Base-by-base conservation (phyloP, 2,888 invertebrate species). In the Crocallis elinguaria region DNA sequence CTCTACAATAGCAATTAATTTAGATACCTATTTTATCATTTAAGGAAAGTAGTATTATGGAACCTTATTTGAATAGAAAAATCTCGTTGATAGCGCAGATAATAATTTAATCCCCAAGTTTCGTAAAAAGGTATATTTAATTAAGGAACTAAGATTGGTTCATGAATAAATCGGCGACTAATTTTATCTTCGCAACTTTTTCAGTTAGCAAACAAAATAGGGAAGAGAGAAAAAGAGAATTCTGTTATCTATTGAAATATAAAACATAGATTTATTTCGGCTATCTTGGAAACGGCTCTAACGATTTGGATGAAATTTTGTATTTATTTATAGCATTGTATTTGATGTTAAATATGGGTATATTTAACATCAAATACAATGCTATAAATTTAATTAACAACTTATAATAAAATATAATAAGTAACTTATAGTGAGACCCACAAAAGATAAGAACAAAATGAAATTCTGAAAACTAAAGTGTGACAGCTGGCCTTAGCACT, bases 121-220 rank as follows among this genome's bases (percentile, higher is more conserved):
- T 14, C 16, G 12, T 36, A 38, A 37, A 59, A 57, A 42, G 43
- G 14, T 53, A n/a, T 36, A 48, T 30, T 57, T 56, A 52, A 49
- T 57, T 46, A 60, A 45, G 25, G 38, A 55, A 61, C 44, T 50
- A 48, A 60, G 53, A 60, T 50, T 55, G 52, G 30, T 8, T 60
- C 46, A 62, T 60, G 57, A 60, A 62, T 62, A 60, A 59, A 54
- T 38, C 51, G 36, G 7, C 4, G 7, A 21, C 29, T 41, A 46
- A 52, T 30, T 29, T 45, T 32, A 12, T 17, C 32, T 33, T 33
- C 37, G 13, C 13, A 53, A 46, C 39, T 53, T 53, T 52, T 53
- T 46, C 46, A 53, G 29, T 53, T 53, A 46, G 37, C 32, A 37
- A 48, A 45, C 46, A 36, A 45, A 53, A 39, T 32, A 32, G 17